A percentile compares a stretch with the other conserved stretches of the same genome.
phyloP scores from a whole-genome alignment of 2,888 invertebrate species.

The Marronus borbonicus region DNA sequence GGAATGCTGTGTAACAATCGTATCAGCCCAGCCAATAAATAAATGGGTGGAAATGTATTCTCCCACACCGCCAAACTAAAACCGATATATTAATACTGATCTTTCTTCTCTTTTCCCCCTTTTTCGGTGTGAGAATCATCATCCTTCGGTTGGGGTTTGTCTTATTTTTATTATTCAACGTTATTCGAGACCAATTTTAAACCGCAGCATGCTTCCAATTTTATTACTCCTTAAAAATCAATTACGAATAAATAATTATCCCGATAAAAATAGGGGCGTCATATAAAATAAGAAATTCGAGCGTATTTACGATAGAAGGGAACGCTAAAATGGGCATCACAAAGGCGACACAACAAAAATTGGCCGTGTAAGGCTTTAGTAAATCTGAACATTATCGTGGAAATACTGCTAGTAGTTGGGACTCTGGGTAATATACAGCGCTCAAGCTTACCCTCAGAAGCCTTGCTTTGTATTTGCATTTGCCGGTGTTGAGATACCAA shows the following conservation, averaged over 20 bases:
- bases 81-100: constrained; percentile 41
- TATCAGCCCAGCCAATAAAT: constrained; percentile 41
- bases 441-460: constrained; percentile 1
- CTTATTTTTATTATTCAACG: constrained; percentile 10
- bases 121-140: not conserved
- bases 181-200: not conserved
- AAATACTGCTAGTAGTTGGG: constrained; percentile 3
- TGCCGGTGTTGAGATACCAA: constrained; percentile 17
- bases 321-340: not conserved
- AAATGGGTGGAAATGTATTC: constrained; percentile 43
- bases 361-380: constrained; percentile 19
- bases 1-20: constrained; percentile 46
- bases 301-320: not conserved
- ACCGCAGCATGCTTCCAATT: constrained; percentile 1
- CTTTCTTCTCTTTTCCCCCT: not conserved
- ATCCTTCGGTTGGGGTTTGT: not conserved
- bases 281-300: not conserved
- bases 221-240: constrained; percentile 33
- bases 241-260: constrained; percentile 36
- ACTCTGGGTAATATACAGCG: constrained; percentile 11
- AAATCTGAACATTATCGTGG: constrained; percentile 42
- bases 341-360: constrained; percentile 29
- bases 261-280: constrained; percentile 2
- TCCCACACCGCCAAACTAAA: constrained; percentile 24
- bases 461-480: constrained; percentile 30